Percentiles rank a stretch among this genome's conserved stretches.
These are phyloP conservation scores for Leptinotarsa lineolata DNA, from an alignment of 1,140 invertebrate species.

Conservation along the genomic window DNA sequence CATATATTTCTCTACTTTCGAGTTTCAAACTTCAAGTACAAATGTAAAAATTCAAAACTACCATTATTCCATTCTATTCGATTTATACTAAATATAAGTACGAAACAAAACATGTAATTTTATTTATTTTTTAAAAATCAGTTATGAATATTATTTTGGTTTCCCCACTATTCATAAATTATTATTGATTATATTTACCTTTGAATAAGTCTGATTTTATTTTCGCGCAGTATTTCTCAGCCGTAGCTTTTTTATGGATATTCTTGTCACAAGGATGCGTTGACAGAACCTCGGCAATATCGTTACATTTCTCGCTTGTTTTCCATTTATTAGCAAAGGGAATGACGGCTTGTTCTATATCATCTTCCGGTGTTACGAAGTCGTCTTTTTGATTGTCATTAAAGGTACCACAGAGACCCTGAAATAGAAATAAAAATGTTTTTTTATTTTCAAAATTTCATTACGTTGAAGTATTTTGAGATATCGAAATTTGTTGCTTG, in stretches of 20 bases:
- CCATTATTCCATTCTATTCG: no score
- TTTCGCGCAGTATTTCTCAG: slow-evolving; percentile 72
- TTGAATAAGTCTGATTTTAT: slow-evolving; percentile 72
- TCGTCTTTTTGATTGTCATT: slow-evolving; percentile 86
- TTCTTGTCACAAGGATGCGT: slow-evolving; percentile 74
- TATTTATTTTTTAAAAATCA: no score
- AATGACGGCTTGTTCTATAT: slow-evolving; percentile 73
- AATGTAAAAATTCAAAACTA: no score
- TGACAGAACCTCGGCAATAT: slow-evolving; percentile 60
- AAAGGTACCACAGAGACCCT: slow-evolving; percentile 88
- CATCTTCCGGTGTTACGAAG: slow-evolving; percentile 83
- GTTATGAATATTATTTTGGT: neutral
- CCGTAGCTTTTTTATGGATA: slow-evolving; percentile 68
- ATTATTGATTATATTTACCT: slow-evolving; percentile 52
- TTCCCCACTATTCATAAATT: neutral
- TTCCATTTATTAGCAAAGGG: slow-evolving; percentile 91
- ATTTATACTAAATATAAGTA: no score
- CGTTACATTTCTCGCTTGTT: slow-evolving; percentile 71
- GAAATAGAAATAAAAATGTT: slow-evolving; percentile 27
- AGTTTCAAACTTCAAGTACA: no score
- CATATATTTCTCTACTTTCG: no score
- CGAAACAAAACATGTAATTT: no score
- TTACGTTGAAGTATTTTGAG: no score
- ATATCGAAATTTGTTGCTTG: no score
- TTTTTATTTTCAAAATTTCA: neutral